Base-by-base conservation (phyloP, 1,140 invertebrate genomes). In the Leptestheria dahalacensis region DNA sequence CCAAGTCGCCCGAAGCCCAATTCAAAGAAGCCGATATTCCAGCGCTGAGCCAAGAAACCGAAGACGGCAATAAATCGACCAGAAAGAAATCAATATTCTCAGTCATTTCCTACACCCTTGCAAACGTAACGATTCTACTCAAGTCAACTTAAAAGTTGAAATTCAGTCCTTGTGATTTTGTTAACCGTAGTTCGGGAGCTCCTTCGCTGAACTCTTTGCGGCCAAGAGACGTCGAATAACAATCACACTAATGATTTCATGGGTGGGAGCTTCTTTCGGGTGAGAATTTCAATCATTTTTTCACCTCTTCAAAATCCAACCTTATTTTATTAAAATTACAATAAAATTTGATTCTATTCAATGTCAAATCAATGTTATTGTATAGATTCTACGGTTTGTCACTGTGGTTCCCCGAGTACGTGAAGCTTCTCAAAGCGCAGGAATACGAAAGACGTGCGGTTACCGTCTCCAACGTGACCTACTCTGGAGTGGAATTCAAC, bases 11-110 rank as follows among this genome's bases (percentile, higher is more conserved):
- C 0, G 75, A 78, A 50, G 83, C 82, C 68, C 78, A 82, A 51
- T 70, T 83, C 15, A 41, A 41, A 41, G 33, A 41, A 9, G 79
- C 80, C 9, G 82, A 85, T 68, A 68, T 85, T 57, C 78, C 84
- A 67, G 70, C 85, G 63, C 83, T 83, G 1, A 78, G 75, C 56
- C 78, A 82, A 67, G 72, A 78, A 59, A 71, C 75, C 15, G 71
- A 73, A 50, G 55, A 61, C 2, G 51, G 62, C 28, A 65, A 68
- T 3, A 69, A 69, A 26, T 70, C 72, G 48, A 66, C 67, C 6
- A 70, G 68, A 60, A 73, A 73, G 74, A 64, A 60, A 10, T 74
- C 71, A 15, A 73, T 74, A 50, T 65, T 75, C 48, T 71, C 71
- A 1, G 74, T 74, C 53, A 73, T 77, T 61, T 69, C 71, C 28